A percentile compares a stretch with the other conserved stretches of the same genome.
Evolutionary conservation across 2,113 vertebrate species (phyloP).

Genomic region (Prochilodus magdalenae): DNA sequence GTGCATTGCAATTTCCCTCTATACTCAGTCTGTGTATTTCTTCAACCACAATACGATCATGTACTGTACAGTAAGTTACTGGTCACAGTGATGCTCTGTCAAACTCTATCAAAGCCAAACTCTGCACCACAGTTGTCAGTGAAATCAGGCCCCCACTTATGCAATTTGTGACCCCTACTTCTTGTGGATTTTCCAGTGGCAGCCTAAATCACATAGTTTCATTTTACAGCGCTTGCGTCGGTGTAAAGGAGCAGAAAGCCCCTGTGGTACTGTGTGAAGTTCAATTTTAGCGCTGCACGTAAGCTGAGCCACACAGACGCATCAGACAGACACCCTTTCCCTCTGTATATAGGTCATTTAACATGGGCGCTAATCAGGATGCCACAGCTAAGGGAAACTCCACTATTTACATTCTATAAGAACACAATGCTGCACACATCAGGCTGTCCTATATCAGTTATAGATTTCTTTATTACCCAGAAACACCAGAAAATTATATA

Average conservation of each 20-base stretch:
- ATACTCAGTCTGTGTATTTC: neutral
- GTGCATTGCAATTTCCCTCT: no score
- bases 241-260: slow-evolving; percentile 42
- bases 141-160: slow-evolving; percentile 35
- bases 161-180: slow-evolving; percentile 25
- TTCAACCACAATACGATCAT: neutral
- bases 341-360: slow-evolving; percentile 58
- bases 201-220: slow-evolving; percentile 44
- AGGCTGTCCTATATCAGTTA: neutral
- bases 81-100: neutral
- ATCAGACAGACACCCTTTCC: slow-evolving; percentile 46
- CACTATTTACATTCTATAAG: slow-evolving; percentile 15
- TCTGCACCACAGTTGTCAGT: slow-evolving; percentile 21
- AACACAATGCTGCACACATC: neutral
- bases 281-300: slow-evolving; percentile 53
- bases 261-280: slow-evolving; percentile 41
- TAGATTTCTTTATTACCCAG: neutral
- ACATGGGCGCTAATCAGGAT: slow-evolving; percentile 29
- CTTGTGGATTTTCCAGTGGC: slow-evolving; percentile 36
- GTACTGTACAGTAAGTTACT: neutral
- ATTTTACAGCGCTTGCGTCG: slow-evolving; percentile 21
- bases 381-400: slow-evolving; percentile 23
- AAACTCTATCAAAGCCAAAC: slow-evolving; percentile 18
- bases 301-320: slow-evolving; percentile 38
- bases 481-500: neutral